Evolutionary conservation across 2,888 invertebrate species (phyloP).

Genomic region (Epinotia brunnichana): DNA sequence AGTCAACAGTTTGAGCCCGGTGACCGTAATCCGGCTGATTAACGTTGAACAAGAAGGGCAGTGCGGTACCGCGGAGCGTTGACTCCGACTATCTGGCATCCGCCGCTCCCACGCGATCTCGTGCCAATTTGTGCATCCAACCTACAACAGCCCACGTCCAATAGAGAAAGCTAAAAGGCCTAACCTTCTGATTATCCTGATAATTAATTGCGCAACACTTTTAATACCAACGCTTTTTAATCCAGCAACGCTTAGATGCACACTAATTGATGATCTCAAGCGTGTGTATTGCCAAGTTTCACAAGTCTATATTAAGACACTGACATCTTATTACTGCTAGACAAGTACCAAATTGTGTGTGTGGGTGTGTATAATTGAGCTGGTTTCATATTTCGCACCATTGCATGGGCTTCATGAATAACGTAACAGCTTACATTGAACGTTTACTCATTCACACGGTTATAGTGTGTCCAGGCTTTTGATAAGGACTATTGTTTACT

Average conservation of each 20-base stretch:
- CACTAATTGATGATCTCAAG: conserved; percentile 59
- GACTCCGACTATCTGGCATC: conserved; percentile 74
- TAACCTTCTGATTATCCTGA: conserved; percentile 5
- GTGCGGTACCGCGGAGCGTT: conserved; percentile 62
- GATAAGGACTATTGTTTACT: conserved; percentile 25
- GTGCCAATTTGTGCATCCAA: conserved; percentile 69
- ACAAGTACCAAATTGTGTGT: conserved; percentile 2
- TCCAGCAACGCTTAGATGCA: conserved; percentile 46
- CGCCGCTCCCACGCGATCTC: conserved; percentile 70
- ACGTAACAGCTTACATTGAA: conserved; percentile 18
- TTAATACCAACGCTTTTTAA: conserved; percentile 30
- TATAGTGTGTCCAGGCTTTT: conserved; percentile 15
- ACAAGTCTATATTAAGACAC: conserved; percentile 59
- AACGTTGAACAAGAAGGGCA: conserved; percentile 50
- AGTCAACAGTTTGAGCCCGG: conserved; percentile 31
- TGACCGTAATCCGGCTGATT: conserved; percentile 49
- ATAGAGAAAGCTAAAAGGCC: conserved; percentile 51
- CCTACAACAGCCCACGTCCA: conserved; percentile 65
- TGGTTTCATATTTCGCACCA: conserved; percentile 35
- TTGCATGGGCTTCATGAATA: conserved; percentile 29
- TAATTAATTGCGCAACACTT: conserved; percentile 15
- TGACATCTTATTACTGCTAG: conserved; percentile 43
- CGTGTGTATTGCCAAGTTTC: conserved; percentile 63
- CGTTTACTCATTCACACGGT: conserved; percentile 27
- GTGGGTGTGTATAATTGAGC: conserved; percentile 10